A percentile compares a stretch with the other conserved stretches of the same genome.
Evolutionary conservation across 2,888 invertebrate species (phyloP).

Genomic region (Cepaea hortensis): DNA sequence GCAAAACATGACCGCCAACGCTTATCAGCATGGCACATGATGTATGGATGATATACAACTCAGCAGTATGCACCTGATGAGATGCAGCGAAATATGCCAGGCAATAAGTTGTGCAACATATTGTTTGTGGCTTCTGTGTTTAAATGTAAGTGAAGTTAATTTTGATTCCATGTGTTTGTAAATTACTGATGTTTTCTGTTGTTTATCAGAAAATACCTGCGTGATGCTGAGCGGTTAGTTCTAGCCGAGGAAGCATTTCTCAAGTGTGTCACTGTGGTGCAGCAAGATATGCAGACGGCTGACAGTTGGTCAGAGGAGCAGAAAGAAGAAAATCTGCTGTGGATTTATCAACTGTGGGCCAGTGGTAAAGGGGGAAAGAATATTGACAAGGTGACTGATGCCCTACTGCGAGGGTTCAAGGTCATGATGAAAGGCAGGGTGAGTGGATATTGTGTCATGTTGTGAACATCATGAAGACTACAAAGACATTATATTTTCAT

Average conservation of each 20-base stretch:
- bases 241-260: slow-evolving; percentile 86
- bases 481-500: no score
- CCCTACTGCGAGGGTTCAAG: slow-evolving; percentile 52
- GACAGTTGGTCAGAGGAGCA: slow-evolving; percentile 61
- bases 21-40: no score
- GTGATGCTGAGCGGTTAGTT: slow-evolving; percentile 89
- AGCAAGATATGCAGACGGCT: slow-evolving; percentile 71
- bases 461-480: no score
- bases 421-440: slow-evolving; percentile 51
- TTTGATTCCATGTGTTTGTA: neutral
- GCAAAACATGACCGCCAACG: no score
- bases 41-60: no score
- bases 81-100: no score
- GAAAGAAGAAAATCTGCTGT: slow-evolving; percentile 77
- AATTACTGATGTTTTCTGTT: neutral
- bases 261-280: slow-evolving; percentile 77
- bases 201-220: slow-evolving; percentile 84
- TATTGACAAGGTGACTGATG: neutral
- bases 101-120: no score
- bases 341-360: slow-evolving; percentile 83
- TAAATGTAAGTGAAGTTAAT: no score
- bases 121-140: no score
- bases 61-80: no score
- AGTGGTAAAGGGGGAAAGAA: slow-evolving; percentile 25
- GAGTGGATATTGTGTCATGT: neutral